Base-by-base conservation (phyloP, 2,888 invertebrate genomes). In the Limulus polyphemus region DNA sequence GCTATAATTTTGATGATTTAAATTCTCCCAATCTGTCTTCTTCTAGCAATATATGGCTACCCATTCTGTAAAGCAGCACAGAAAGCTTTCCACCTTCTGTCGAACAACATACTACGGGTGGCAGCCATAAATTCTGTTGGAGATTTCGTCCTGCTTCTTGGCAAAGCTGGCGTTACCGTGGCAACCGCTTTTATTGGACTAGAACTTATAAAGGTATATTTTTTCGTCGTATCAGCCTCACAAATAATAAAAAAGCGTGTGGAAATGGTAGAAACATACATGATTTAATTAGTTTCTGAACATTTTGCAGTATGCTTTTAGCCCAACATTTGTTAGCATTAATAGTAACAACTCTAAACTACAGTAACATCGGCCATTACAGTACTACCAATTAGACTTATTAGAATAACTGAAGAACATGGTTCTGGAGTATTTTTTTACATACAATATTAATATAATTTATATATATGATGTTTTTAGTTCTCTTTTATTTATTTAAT, bases 81-180 rank as follows among this genome's bases (percentile, higher is more conserved):
- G 5, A 56, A 61, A 11, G 67, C 70, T 0, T 70, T 70, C 59
- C 47, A 49, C 12, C 56, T 89, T 2, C 81, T 91, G 71, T 83
- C 87, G 52, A 84, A 83, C 73, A 90, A 93, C 76, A 87, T 86
- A 0, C 76, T 94, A 51, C 87, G 91, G 81, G 86, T 95, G 68
- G 88, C 90, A 0, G 89, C 92, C 0, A 88, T 97, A 62, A 95
- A 95, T 78, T 87, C 89, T 70, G 83, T 93, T 55, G 95, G 94
- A 9, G 92, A 92, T 76, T 93, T 94, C 75, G 86, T 95, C 65
- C 79, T 97, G 56, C 92, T 97, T 75, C 79, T 97, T 68, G 92
- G 90, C 60, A 83, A 81, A 72, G 81, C 85, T 72, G 82, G 83
- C 64, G 89, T 94, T 61, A 90, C 91, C 9, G 87, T 89, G 0